Evolutionary conservation across 2,797 vertebrate genomes (phyloP).

Genomic region (Sus cebifrons): DNA sequence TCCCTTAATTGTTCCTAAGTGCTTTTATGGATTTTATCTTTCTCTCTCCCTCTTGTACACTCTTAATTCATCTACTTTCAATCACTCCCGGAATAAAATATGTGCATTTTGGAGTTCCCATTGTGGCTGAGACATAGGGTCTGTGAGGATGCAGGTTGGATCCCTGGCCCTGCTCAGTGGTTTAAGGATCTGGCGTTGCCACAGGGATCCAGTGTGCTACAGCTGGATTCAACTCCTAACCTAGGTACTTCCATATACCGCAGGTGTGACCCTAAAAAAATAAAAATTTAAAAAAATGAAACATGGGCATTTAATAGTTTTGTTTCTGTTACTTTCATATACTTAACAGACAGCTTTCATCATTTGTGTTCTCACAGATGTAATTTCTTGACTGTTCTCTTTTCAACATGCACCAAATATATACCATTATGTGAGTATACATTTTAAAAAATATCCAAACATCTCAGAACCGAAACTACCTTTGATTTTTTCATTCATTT

Average conservation of each 20-base stretch:
- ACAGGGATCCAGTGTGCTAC: too few species aligned
- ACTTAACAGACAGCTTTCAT: background rate
- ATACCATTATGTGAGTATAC: background rate
- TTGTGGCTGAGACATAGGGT: too few species aligned
- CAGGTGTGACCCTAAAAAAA: too few species aligned
- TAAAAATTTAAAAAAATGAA: too few species aligned
- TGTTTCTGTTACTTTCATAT: background rate
- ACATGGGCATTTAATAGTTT: background rate
- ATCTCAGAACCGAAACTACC: background rate
- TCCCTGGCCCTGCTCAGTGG: background rate
- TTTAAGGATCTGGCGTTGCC: too few species aligned
- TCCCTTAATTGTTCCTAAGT: background rate
- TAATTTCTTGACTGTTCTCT: background rate
- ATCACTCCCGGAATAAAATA: background rate
- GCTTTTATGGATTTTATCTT: background rate
- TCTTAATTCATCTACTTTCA: conserved; percentile 20
- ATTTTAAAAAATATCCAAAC: background rate
- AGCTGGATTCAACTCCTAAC: too few species aligned
- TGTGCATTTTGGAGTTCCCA: too few species aligned
- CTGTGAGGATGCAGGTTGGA: too few species aligned
- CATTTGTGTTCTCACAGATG: background rate
- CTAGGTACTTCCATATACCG: too few species aligned
- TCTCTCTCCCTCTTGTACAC: background rate
- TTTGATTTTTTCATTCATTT: conserved; percentile 20
- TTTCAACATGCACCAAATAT: background rate